Conservation (phyloP, 2,113 vertebrate species). For the Eulacestoma nigropectus region DNA sequence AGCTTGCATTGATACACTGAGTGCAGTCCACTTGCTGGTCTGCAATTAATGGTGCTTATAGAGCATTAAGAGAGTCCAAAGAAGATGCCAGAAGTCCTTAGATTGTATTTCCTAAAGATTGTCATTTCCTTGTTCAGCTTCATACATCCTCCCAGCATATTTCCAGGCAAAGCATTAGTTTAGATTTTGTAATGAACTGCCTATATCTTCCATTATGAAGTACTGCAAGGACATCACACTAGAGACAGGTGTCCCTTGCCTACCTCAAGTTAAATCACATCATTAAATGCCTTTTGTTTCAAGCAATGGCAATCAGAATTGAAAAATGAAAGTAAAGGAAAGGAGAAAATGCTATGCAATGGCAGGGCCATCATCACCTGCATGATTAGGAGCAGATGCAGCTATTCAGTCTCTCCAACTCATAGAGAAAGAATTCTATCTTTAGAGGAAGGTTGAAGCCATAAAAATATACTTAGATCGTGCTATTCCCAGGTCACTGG, state of each 20-base stretch:
- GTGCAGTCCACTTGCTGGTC: neutral
- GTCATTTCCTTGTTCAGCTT: neutral
- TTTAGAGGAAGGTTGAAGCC: neutral
- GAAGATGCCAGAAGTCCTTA: neutral
- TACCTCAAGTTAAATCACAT: neutral
- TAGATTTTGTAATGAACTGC: neutral
- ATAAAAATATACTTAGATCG: neutral
- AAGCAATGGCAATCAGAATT: neutral
- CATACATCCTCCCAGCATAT: neutral
- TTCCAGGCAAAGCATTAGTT: neutral
- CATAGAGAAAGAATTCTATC: neutral
- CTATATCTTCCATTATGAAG: neutral
- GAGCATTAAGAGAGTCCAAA: neutral
- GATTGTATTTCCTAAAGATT: neutral
- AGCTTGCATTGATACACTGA: accelerated
- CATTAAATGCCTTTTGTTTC: neutral
- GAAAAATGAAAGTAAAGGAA: neutral
- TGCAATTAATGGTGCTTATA: neutral
- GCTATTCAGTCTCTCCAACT: neutral
- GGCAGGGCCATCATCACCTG: neutral
- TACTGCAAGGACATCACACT: neutral
- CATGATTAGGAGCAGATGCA: neutral
- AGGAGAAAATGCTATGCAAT: neutral
- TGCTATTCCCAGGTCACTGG: neutral
- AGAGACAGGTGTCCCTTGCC: neutral